A percentile compares a stretch with the other conserved stretches of the same genome.
Conservation (phyloP, 1,140 invertebrate genomes). For the Ooceraea biroi region DNA sequence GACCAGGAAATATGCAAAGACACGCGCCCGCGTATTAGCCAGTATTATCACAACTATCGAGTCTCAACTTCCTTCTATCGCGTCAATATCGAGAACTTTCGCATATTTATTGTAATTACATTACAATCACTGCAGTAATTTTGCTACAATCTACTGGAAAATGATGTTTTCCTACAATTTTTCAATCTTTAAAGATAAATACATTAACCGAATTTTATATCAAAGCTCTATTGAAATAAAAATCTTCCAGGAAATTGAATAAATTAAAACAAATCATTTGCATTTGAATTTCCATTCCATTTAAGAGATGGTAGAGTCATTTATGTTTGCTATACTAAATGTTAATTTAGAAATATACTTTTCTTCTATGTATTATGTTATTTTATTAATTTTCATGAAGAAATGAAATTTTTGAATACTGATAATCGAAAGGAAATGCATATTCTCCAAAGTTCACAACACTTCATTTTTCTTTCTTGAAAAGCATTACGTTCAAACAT, state of each 20-base stretch:
- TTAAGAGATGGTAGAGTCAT: too few species aligned
- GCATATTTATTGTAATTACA: slow-evolving; percentile 1
- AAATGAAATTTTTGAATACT: too few species aligned
- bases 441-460: not conserved
- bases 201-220: too few species aligned
- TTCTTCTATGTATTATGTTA: not conserved
- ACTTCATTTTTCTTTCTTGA: not conserved
- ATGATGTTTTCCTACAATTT: not conserved
- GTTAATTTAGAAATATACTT: slow-evolving; percentile 1
- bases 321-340: too few species aligned
- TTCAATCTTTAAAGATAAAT: not conserved
- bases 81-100: not conserved
- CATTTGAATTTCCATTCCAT: too few species aligned
- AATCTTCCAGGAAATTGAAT: too few species aligned
- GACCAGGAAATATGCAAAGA: slow-evolving; percentile 63
- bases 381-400: too few species aligned
- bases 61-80: not conserved
- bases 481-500: not conserved
- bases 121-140: not conserved
- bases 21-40: slow-evolving; percentile 37
- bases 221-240: too few species aligned
- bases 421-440: not conserved
- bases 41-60: slow-evolving; percentile 53
- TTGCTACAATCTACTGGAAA: not conserved
- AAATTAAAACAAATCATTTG: too few species aligned